These are phyloP conservation scores for Cydia amplana DNA, from an alignment of 1,140 invertebrate species.

Conservation along the genomic window DNA sequence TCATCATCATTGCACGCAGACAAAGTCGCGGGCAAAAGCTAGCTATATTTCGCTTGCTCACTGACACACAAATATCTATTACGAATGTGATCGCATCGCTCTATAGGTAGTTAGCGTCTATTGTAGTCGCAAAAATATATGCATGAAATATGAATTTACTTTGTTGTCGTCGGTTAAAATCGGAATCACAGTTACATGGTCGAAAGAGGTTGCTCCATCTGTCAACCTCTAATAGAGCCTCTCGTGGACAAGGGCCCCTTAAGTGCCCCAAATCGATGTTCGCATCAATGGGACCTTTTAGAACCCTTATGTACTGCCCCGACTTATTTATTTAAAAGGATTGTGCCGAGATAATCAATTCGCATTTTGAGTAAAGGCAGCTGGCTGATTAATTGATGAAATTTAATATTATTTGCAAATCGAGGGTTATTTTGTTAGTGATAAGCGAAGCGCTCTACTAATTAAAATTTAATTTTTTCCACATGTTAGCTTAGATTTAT, in stretches of 20 bases:
- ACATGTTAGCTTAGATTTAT: no score
- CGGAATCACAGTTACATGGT: neutral
- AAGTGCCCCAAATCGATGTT: constrained; percentile 15
- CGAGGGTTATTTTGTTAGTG: neutral
- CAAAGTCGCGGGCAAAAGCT: no score
- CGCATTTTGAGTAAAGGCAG: neutral
- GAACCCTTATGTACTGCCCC: neutral
- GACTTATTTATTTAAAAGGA: constrained; percentile 13
- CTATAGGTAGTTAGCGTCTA: no score
- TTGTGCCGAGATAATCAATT: neutral
- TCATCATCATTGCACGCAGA: no score
- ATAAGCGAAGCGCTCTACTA: neutral
- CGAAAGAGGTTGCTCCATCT: constrained; percentile 10
- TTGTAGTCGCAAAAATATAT: no score
- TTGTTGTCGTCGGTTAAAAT: neutral
- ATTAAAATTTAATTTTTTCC: no score
- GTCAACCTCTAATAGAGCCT: neutral
- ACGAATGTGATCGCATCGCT: no score
- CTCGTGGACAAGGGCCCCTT: neutral
- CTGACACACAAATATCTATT: no score
- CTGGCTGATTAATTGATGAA: neutral
- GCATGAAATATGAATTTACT: no score
- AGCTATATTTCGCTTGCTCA: no score
- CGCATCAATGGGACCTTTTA: neutral
- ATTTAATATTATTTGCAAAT: neutral